Evolutionary conservation across 1,140 invertebrate genomes (phyloP).

Genomic region (Globodera rostochiensis): DNA sequence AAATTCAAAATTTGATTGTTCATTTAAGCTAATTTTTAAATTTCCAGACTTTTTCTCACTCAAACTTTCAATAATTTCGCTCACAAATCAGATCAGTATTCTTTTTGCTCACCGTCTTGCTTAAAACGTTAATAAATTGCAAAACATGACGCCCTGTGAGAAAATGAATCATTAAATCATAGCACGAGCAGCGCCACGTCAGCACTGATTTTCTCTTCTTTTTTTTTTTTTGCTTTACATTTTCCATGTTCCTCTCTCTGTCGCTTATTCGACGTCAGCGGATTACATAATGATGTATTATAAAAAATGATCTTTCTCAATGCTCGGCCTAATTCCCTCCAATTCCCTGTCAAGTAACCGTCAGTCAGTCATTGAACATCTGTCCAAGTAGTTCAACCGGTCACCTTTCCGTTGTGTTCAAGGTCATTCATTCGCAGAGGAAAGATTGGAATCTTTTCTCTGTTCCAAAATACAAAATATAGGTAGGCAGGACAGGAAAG

Average conservation of each 20-base stretch:
- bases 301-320: too few relatives aligned
- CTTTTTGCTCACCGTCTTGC: too few relatives aligned
- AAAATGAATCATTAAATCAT: constrained; percentile 8
- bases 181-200: neutral
- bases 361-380: neutral
- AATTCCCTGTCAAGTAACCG: neutral
- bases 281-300: too few relatives aligned
- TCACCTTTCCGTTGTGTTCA: constrained; percentile 1
- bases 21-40: too few relatives aligned
- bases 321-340: neutral
- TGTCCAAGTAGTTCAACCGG: neutral
- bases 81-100: too few relatives aligned
- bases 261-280: constrained; percentile 1
- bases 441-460: neutral
- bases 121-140: too few relatives aligned
- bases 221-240: too few relatives aligned
- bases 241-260: neutral
- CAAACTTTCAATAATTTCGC: too few relatives aligned
- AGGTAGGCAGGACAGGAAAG: neutral
- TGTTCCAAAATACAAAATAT: neutral
- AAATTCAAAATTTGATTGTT: too few relatives aligned
- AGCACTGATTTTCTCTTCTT: neutral
- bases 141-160: neutral
- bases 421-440: neutral
- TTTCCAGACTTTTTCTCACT: too few relatives aligned